Base-by-base conservation (phyloP, 2,113 vertebrate genomes). In the Syrrhaptes paradoxus region DNA sequence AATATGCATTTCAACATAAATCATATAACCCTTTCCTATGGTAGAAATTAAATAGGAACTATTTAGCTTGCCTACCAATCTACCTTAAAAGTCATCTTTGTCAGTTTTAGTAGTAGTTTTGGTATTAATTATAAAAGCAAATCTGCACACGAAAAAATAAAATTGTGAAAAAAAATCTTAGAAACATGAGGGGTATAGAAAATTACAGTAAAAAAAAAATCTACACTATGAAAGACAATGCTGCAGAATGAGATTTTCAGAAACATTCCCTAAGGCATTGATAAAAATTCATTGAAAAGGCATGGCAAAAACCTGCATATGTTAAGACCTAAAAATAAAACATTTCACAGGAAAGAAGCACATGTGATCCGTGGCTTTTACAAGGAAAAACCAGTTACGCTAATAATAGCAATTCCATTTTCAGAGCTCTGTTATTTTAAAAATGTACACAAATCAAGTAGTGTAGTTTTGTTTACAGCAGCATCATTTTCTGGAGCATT, bases 241-340 rank as follows among this genome's bases (percentile, higher is more conserved):
- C 1, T 74, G 32, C 11, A 74, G 59, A 90, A 62, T 31, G 3
- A 77, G 46, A 83, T 83, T 85, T 90, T 85, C 76, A 84, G 68
- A 92, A 84, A 73, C 54, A 70, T 77, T 76, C 14, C 0, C 29
- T 71, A n/a, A 87, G 17, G 17, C 45, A 70, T 4, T 55, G 49
- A 79, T 32, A 95, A 8, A 70, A 84, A 81, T 52, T 45, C 29
- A 83, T 96, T 66, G 68, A 77, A 94, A 91, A 94, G 25, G 34
- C 34, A 52, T 29, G 19, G 36, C 13, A 93, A 89, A 88, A 83
- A 49, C 31, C 54, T 63, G 66, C n/a, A 26, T 84, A 49, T 80
- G 48, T 77, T 93, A 75, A 87, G 18, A 85, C 18, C 43, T 71
- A 91, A 95, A 95, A 91, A 91, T 95, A 93, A 90, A 92, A n/a